Conservation (phyloP, 2,113 vertebrate genomes). For the Hymenochirus boettgeri region DNA sequence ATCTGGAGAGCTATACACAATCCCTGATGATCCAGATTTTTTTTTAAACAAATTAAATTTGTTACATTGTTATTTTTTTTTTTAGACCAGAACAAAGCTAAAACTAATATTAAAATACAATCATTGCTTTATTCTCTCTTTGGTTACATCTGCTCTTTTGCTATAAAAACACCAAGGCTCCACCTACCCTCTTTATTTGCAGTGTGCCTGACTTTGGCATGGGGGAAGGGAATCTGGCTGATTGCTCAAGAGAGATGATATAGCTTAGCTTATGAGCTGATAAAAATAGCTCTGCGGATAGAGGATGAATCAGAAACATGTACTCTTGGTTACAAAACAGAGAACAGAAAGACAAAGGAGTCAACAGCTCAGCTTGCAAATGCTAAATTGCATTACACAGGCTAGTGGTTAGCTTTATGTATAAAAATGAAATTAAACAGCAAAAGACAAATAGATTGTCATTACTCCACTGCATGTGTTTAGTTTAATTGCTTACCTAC, state of each 20-base stretch:
- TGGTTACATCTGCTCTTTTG: no score
- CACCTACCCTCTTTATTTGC: background rate
- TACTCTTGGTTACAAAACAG: slow-evolving; percentile 23
- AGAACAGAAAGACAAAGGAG: slow-evolving; percentile 17
- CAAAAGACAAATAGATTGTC: background rate
- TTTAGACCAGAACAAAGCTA: background rate
- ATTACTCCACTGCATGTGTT: background rate
- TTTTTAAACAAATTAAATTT: no score
- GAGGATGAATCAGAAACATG: slow-evolving; percentile 27
- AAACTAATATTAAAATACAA: background rate
- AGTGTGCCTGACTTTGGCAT: slow-evolving; percentile 4
- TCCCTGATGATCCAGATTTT: no score
- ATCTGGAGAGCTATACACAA: no score
- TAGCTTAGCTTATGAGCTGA: slow-evolving; percentile 23
- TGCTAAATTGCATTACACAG: background rate
- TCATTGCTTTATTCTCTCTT: no score
- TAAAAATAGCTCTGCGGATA: slow-evolving; percentile 32
- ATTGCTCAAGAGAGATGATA: slow-evolving; percentile 26
- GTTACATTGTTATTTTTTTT: no score
- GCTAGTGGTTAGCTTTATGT: background rate
- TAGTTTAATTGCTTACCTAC: background rate
- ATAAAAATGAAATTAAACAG: background rate
- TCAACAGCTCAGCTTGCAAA: slow-evolving; percentile 6
- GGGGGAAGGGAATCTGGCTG: slow-evolving; percentile 7
- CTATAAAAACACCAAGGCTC: background rate